These are phyloP conservation scores for Phalacrocorax aristotelis DNA, from an alignment of 2,113 vertebrate genomes.

Conservation along the genomic window DNA sequence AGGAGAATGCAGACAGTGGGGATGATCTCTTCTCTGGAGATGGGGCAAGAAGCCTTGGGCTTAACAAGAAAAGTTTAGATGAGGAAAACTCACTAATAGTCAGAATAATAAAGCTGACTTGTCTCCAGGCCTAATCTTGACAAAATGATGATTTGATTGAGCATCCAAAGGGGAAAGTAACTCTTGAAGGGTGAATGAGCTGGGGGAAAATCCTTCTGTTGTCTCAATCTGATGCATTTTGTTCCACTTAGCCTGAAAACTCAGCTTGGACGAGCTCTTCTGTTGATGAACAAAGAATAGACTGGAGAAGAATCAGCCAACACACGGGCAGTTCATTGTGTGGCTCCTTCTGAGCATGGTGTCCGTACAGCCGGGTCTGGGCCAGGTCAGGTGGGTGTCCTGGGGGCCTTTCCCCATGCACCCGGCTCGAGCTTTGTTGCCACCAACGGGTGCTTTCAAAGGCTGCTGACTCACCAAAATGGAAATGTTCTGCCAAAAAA, in stretches of 20 bases:
- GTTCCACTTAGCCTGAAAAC: background rate
- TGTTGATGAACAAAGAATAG: background rate
- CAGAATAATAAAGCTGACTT: background rate
- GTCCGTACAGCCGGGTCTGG: fast-evolving
- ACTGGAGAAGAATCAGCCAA: background rate
- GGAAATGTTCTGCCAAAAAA: background rate
- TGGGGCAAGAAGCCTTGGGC: background rate
- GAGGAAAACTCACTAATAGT: background rate
- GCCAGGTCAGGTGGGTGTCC: background rate
- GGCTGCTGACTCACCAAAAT: background rate
- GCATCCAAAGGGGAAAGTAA: background rate
- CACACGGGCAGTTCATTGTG: fast-evolving
- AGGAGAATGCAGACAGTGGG: background rate
- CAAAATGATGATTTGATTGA: background rate
- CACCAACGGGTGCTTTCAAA: fast-evolving
- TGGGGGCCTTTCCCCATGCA: fast-evolving
- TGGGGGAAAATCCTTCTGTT: background rate
- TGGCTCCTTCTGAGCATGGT: background rate
- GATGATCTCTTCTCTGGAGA: background rate
- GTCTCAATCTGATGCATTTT: background rate
- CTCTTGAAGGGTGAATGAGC: background rate
- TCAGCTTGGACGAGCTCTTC: background rate
- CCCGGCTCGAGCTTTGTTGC: background rate
- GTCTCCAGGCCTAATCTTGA: background rate
- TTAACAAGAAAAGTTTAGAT: background rate